Conservation (phyloP, 2,797 vertebrate genomes). For the Paratrypauchen microcephalus region DNA sequence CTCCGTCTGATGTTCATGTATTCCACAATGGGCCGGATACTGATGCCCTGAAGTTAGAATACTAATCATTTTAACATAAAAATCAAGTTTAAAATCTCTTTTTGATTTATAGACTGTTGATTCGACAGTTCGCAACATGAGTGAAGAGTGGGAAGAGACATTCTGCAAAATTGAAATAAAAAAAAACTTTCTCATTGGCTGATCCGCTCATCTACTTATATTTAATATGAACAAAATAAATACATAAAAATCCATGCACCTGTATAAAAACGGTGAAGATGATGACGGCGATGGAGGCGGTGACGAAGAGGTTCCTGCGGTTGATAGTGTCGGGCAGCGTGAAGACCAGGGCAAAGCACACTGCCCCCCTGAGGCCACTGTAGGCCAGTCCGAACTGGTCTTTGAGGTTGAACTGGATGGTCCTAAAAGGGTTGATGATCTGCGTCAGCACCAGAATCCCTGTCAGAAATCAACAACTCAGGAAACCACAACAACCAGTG, state of each 20-base stretch:
- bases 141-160: not conserved
- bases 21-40: constrained; percentile 88
- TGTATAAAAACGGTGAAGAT: constrained; percentile 93
- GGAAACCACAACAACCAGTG: not conserved
- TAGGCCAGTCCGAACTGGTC: constrained; percentile 95
- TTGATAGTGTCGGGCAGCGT: constrained; percentile 85
- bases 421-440: constrained; percentile 91
- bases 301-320: constrained; percentile 88
- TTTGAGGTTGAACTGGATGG: constrained; percentile 88
- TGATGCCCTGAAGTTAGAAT: constrained; percentile 82
- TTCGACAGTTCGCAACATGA: too few relatives aligned
- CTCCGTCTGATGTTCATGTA: constrained; percentile 90
- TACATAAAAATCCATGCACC: constrained; percentile 63
- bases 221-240: too few relatives aligned
- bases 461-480: constrained; percentile 43
- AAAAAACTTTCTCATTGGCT: too few relatives aligned
- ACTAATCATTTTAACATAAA: not conserved
- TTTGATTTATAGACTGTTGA: not conserved
- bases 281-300: constrained; percentile 86
- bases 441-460: constrained; percentile 90
- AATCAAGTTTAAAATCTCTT: not conserved
- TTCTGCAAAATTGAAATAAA: not conserved
- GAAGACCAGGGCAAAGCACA: constrained; percentile 92
- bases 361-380: constrained; percentile 91
- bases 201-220: not conserved